These are phyloP conservation scores for Passer domesticus DNA, from an alignment of 2,113 vertebrate species.

Conservation along the genomic window DNA sequence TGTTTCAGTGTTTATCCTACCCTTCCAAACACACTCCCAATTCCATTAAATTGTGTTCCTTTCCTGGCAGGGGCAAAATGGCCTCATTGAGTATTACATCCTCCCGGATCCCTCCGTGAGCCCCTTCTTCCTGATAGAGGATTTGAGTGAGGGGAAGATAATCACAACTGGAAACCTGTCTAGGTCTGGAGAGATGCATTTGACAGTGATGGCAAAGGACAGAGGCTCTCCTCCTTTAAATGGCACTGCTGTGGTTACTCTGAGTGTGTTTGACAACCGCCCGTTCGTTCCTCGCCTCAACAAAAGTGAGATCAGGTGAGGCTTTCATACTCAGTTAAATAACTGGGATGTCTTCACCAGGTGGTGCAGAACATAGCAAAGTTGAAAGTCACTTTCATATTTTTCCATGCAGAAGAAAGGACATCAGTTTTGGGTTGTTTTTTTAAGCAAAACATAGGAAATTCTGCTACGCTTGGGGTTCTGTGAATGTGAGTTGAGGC, in stretches of 20 bases:
- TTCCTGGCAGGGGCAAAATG: conserved; percentile 52
- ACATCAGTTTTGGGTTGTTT: not conserved
- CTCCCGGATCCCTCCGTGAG: not conserved
- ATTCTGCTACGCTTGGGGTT: not conserved
- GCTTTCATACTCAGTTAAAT: not conserved
- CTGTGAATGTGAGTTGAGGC: not conserved
- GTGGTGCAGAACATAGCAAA: not conserved
- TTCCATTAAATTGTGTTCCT: not conserved
- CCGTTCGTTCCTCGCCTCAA: conserved; percentile 30
- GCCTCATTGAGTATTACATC: conserved; percentile 54
- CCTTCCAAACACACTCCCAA: not conserved
- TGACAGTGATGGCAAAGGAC: conserved; percentile 63
- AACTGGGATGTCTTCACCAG: not conserved
- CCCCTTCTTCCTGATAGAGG: conserved; percentile 51
- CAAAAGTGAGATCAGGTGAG: conserved; percentile 55
- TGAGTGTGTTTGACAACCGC: conserved; percentile 31
- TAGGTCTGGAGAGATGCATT: not conserved
- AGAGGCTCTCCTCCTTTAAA: conserved; percentile 58
- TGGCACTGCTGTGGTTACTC: conserved; percentile 2
- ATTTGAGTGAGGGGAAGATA: conserved; percentile 42
- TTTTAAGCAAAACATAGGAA: not conserved
- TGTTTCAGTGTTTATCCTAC: not conserved
- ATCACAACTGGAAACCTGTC: conserved; percentile 54
- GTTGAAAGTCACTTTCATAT: not conserved
- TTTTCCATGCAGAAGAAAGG: not conserved